phyloP scores from a whole-genome alignment of 2,888 invertebrate species.

The Aelia acuminata region DNA sequence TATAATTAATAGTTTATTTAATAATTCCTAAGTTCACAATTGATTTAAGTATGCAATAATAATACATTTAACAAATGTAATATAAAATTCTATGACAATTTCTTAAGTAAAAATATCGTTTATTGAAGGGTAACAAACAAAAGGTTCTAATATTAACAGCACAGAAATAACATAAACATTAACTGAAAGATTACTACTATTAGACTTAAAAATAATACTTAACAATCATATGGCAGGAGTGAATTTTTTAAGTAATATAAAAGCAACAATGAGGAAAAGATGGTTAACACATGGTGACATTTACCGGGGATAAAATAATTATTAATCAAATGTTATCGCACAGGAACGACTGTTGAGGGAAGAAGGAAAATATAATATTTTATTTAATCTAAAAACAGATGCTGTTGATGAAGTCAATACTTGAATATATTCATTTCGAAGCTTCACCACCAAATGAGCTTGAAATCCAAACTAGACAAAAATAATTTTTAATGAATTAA shows the following conservation, averaged over 20 bases:
- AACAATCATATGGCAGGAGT: slow-evolving; percentile 42
- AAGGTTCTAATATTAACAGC: neutral
- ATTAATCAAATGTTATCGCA: neutral
- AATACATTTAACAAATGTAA: slow-evolving; percentile 19
- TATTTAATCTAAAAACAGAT: slow-evolving; percentile 27
- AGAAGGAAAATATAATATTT: slow-evolving; percentile 15
- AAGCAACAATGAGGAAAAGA: neutral
- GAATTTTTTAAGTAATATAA: neutral
- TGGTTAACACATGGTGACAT: neutral
- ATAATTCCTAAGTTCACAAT: neutral
- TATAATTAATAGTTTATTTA: neutral
- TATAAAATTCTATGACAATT: neutral
- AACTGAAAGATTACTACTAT: slow-evolving; percentile 1
- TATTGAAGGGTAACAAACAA: slow-evolving; percentile 8
- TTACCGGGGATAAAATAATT: neutral
- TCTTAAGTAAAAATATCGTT: neutral
- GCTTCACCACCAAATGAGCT: slow-evolving; percentile 38
- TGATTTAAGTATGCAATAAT: neutral
- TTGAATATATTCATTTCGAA: neutral
- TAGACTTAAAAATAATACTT: slow-evolving; percentile 16
- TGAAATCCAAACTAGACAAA: slow-evolving; percentile 29
- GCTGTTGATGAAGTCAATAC: neutral
- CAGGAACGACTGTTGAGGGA: neutral
- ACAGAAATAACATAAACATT: neutral
- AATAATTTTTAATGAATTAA: neutral